Base-by-base conservation (phyloP, 2,888 invertebrate genomes). In the Lepidocyrtinus sp. region DNA sequence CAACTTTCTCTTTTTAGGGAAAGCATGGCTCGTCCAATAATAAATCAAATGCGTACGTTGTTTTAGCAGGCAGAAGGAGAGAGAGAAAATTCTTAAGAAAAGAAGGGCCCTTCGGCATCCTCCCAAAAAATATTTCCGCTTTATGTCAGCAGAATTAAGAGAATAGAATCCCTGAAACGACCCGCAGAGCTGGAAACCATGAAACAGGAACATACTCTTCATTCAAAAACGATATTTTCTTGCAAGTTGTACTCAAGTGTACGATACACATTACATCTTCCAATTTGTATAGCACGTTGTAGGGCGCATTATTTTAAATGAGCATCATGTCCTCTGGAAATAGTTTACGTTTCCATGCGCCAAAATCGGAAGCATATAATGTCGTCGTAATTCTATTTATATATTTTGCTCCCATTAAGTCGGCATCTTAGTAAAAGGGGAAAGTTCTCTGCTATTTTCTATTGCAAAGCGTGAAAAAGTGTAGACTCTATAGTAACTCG, bases 31-130 rank as follows among this genome's bases (percentile, higher is more conserved):
- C 9, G 22, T 24, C 9, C 65, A 65, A 68, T 68, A 68, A 68
- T 68, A 68, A 68, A 68, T 68, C 68, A 68, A 50, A 68, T 50
- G 45, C 46, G 22, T 22, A 21, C 19, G n/a, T n/a, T n/a, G 50
- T 55, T 36, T 12, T 36, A 12, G 36, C n/a, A n/a, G n/a, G n/a
- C n/a, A n/a, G n/a, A n/a, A n/a, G n/a, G n/a, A n/a, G 36, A 36
- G 12, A 12, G 12, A 36, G 12, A 36, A 36, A 36, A 36, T 36
- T 17, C 55, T 55, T 2, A 55, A 22, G 65, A n/a, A 27, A 45
- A 21, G 45, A 21, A 27, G 45, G 17, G 68, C 68, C 65, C 68
- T 68, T 50, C 50, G 68, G 68, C 50, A 27, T 27, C 55, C 55
- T 55, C 55, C 55, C 55, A 55, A 55, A 55, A 55, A 55, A 55